Evolutionary conservation across 2,888 invertebrate species (phyloP).

Genomic region (Saturnia pavonia): DNA sequence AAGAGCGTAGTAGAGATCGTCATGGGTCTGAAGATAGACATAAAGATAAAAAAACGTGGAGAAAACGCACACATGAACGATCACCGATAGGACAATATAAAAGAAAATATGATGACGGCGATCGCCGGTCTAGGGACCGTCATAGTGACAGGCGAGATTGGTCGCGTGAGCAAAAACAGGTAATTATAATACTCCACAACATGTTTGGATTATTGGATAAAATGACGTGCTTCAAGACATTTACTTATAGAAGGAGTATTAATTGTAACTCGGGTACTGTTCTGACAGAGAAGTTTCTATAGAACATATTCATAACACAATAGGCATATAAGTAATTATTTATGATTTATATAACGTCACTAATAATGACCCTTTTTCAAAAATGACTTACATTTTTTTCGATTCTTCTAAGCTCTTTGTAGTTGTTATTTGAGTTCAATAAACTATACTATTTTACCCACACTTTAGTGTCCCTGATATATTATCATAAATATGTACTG

Average conservation of each 20-base stretch:
- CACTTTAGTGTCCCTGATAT: no score
- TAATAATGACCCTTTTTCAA: neutral
- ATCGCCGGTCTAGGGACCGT: neutral
- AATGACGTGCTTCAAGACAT: neutral
- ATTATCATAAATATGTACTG: no score
- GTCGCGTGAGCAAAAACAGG: neutral
- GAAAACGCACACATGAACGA: neutral
- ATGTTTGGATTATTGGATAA: neutral
- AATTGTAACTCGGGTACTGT: neutral
- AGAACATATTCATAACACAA: neutral
- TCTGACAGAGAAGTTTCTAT: neutral
- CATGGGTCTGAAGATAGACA: neutral
- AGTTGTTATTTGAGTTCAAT: no score
- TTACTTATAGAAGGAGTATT: neutral
- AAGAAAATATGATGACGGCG: neutral
- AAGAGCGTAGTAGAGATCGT: neutral
- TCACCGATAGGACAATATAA: neutral
- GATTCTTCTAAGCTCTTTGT: no score
- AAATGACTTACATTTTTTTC: neutral
- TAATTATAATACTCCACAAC: neutral
- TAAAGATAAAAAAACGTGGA: neutral
- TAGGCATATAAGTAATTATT: neutral
- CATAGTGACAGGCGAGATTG: neutral
- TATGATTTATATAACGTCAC: neutral
- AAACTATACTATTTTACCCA: no score